A percentile compares a stretch with the other conserved stretches of the same genome.
phyloP scores from a whole-genome alignment of 2,888 invertebrate genomes.

The Sarcophaga rosellei region DNA sequence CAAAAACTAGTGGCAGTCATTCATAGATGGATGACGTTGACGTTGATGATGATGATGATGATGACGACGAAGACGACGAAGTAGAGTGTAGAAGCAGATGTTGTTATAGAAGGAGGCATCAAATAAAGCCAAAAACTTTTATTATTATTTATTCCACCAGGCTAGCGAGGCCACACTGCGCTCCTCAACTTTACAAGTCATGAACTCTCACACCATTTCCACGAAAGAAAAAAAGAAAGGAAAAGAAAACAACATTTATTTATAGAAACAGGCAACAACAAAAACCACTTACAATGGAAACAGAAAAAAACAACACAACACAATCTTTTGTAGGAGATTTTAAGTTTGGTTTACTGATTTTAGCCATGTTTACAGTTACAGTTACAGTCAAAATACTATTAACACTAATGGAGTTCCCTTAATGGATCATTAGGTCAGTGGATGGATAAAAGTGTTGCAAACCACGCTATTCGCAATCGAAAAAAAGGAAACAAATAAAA shows the following conservation, averaged over 20 bases:
- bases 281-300: background rate
- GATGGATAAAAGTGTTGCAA: slow-evolving; percentile 56
- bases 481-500: background rate
- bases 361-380: slow-evolving; percentile 32
- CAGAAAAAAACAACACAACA: background rate
- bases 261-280: background rate
- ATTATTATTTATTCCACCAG: background rate
- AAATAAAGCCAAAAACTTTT: slow-evolving; percentile 11
- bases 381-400: slow-evolving; percentile 70
- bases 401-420: slow-evolving; percentile 76
- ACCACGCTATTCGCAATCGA: slow-evolving; percentile 51
- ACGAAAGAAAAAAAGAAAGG: no score
- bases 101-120: no score
- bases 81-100: background rate
- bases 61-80: background rate
- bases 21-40: slow-evolving; percentile 16
- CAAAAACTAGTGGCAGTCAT: slow-evolving; percentile 7
- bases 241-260: no score
- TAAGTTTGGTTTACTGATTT: slow-evolving; percentile 27
- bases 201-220: background rate
- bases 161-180: background rate
- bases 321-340: slow-evolving; percentile 35
- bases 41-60: background rate
- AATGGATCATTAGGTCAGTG: slow-evolving; percentile 79
- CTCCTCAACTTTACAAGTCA: slow-evolving; percentile 15